Conservation (phyloP, 2,797 vertebrate species). For the Dermochelys coriacea region DNA sequence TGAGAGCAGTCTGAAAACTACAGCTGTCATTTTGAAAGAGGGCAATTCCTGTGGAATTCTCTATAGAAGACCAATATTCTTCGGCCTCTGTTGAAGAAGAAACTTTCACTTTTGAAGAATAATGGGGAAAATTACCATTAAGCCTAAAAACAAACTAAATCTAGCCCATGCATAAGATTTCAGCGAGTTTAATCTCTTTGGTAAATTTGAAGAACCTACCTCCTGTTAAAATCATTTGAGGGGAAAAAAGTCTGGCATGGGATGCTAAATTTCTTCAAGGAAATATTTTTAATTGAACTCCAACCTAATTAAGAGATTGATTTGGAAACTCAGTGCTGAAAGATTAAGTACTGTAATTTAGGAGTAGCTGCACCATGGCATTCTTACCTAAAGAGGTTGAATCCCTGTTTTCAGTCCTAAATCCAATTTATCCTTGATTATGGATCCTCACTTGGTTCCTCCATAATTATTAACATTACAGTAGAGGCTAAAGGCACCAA, state of each 20-base stretch:
- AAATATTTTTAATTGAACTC: background rate
- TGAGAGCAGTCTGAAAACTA: background rate
- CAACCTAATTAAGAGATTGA: background rate
- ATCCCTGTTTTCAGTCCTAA: background rate
- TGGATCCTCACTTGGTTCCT: background rate
- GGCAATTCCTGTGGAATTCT: background rate
- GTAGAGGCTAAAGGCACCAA: background rate
- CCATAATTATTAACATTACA: background rate
- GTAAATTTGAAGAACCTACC: too few relatives aligned
- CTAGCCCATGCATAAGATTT: too few relatives aligned
- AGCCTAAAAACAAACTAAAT: too few relatives aligned
- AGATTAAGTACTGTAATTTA: background rate
- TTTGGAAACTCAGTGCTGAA: background rate
- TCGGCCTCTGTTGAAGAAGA: background rate
- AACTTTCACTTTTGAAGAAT: background rate
- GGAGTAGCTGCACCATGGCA: background rate
- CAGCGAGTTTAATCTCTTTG: too few relatives aligned
- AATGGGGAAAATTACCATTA: background rate
- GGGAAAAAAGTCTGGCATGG: background rate
- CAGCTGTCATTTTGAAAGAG: background rate
- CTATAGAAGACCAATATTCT: background rate
- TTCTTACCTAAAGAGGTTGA: background rate
- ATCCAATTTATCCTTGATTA: background rate
- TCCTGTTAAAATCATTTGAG: background rate
- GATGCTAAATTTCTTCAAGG: background rate